Percentiles rank a stretch among this genome's conserved stretches.
phyloP scores from a whole-genome alignment of 2,888 invertebrate genomes.

The Hyposoter didymator region DNA sequence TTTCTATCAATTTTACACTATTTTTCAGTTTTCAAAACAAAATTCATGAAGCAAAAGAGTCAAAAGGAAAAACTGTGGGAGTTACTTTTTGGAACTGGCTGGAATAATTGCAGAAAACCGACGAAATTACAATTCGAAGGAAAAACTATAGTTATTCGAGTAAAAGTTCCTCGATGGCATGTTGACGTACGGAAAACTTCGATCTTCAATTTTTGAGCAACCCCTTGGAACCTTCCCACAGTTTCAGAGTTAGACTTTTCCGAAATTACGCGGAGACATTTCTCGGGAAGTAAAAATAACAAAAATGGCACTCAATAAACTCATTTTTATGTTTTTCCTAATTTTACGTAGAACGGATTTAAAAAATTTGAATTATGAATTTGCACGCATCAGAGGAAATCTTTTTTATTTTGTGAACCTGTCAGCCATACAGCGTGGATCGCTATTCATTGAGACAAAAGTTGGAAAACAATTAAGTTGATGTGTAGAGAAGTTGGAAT shows the following conservation, averaged over 20 bases:
- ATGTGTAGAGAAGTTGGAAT: constrained; percentile 35
- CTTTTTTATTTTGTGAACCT: constrained; percentile 8
- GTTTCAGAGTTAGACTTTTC: no score
- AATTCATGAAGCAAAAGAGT: not conserved
- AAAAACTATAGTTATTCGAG: not conserved
- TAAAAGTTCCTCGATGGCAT: no score
- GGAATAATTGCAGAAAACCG: not conserved
- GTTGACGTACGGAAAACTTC: no score
- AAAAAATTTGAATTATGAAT: not conserved
- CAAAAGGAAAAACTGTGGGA: not conserved
- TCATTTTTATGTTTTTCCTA: no score
- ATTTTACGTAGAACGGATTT: no score
- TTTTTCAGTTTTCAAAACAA: constrained; percentile 10
- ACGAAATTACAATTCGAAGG: not conserved
- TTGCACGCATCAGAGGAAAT: constrained; percentile 6
- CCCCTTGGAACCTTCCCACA: no score
- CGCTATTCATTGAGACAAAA: constrained; percentile 52
- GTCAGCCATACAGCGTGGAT: constrained; percentile 53
- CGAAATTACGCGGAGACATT: no score
- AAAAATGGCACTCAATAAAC: no score
- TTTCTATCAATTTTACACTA: constrained; percentile 15
- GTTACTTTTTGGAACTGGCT: not conserved
- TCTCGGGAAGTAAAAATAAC: no score
- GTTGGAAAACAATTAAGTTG: constrained; percentile 60
- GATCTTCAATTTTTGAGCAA: no score